Evolutionary conservation across 2,797 vertebrate genomes (phyloP), one percentile per base, ranked within the genome.

Genomic region (Lutjanus argentimaculatus): DNA sequence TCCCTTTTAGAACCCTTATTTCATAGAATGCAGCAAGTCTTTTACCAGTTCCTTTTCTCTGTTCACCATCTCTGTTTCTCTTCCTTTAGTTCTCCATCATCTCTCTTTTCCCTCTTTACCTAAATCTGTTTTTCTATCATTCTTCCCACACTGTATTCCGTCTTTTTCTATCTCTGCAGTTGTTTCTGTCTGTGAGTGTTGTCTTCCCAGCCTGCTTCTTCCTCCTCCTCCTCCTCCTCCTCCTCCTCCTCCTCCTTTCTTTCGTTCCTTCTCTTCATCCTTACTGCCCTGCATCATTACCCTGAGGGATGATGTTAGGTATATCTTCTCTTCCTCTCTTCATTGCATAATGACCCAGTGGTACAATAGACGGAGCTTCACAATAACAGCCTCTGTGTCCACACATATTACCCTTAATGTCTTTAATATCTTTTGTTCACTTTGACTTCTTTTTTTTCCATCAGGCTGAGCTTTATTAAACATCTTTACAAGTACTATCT

Each of bases 261-360:
- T 57, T 36, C 30, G 6, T 36, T 69, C 57, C 61, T 80, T 64
- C 59, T 79, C 67, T 72, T 78, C 83, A 49, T 77, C 78, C 84
- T 78, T 69, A 21, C 75, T 63, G 77, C 76, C 57, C 61, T 63
- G 77, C 75, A 73, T 82, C 75, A 75, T 77, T 81, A 81, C 79
- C 88, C 76, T 79, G 80, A 84, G 85, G 84, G 80, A 79, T 83
- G 82, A 78, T 84, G 72, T 79, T 67, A 80, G 76, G 84, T 82
- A 64, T 64, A 83, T 82, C 85, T 72, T 56, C 80, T 85, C 83
- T 77, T 77, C 81, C 84, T 85, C 80, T 89, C 70, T 67, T 80
- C 67, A 80, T 80, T 89, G 79, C 72, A 83, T 85, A 91, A 90
- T 85, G 86, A 91, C 75, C 88, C 88, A 77, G 42, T 61, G 84